These are phyloP conservation scores for Rhagonycha fulva DNA, from an alignment of 2,888 invertebrate genomes.

Conservation along the genomic window DNA sequence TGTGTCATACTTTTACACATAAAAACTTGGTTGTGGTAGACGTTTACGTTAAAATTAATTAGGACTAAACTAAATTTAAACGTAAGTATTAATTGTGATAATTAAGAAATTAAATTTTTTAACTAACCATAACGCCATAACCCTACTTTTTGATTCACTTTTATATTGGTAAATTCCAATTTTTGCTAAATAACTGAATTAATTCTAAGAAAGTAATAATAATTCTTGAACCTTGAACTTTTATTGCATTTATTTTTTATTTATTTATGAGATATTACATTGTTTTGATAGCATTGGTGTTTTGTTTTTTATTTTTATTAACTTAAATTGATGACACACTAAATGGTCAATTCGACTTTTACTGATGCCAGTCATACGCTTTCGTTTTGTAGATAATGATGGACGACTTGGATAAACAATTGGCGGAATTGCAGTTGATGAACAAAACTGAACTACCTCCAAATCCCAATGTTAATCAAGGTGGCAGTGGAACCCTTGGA, in stretches of 20 bases:
- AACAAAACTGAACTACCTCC: constrained; percentile 56
- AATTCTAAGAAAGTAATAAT: neutral
- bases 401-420: constrained; percentile 71
- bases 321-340: neutral
- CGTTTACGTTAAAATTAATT: neutral
- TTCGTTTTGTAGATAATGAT: constrained; percentile 47
- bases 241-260: neutral
- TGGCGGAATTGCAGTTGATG: constrained; percentile 69
- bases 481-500: constrained; percentile 53
- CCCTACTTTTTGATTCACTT: neutral
- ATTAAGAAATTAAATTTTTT: neutral
- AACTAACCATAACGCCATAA: neutral
- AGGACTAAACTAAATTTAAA: neutral
- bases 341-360: neutral
- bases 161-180: neutral
- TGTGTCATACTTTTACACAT: neutral
- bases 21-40: neutral
- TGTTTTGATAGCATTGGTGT: neutral
- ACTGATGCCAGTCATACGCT: neutral
- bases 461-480: constrained; percentile 45
- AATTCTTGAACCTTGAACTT: neutral
- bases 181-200: neutral
- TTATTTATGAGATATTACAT: neutral
- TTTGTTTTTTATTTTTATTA: neutral
- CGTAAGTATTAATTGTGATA: neutral